phyloP scores from a whole-genome alignment of 2,888 invertebrate genomes.

The Leptinotarsa juncta region DNA sequence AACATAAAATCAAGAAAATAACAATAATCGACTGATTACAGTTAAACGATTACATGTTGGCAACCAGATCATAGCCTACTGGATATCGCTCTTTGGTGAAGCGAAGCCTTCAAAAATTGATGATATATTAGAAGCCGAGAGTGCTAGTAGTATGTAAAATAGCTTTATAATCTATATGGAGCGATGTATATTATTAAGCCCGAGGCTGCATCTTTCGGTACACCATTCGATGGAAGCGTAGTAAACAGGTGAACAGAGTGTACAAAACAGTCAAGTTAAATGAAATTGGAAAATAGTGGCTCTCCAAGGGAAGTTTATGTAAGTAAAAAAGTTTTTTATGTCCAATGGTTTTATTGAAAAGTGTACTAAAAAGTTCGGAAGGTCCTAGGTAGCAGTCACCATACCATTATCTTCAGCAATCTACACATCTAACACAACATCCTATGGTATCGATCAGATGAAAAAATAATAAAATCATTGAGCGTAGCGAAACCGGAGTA shows the following conservation, averaged over 20 bases:
- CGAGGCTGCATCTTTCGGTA: slow-evolving; percentile 47
- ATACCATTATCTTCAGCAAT: too few species aligned
- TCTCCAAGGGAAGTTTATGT: too few species aligned
- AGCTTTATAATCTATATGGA: slow-evolving; percentile 65
- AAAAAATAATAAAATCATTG: too few species aligned
- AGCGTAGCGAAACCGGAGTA: too few species aligned
- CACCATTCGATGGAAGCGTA: slow-evolving; percentile 45
- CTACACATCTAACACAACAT: too few species aligned
- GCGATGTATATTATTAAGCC: slow-evolving; percentile 63
- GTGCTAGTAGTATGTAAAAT: slow-evolving; percentile 67
- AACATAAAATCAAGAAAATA: slow-evolving; percentile 37
- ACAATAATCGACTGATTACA: slow-evolving; percentile 42
- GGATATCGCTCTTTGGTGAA: slow-evolving; percentile 39
- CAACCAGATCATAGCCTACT: slow-evolving; percentile 40
- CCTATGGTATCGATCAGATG: too few species aligned
- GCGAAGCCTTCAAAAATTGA: slow-evolving; percentile 62
- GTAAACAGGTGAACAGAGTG: slow-evolving; percentile 20
- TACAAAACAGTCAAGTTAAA: not conserved
- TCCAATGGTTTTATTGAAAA: too few species aligned
- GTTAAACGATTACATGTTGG: slow-evolving; percentile 40
- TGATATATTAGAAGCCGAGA: slow-evolving; percentile 64
- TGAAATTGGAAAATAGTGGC: too few species aligned
- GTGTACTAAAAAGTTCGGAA: too few species aligned
- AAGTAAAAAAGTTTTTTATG: too few species aligned
- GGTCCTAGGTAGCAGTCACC: too few species aligned